Evolutionary conservation across 2,888 invertebrate species (phyloP).

Genomic region (Parnassius orleans): DNA sequence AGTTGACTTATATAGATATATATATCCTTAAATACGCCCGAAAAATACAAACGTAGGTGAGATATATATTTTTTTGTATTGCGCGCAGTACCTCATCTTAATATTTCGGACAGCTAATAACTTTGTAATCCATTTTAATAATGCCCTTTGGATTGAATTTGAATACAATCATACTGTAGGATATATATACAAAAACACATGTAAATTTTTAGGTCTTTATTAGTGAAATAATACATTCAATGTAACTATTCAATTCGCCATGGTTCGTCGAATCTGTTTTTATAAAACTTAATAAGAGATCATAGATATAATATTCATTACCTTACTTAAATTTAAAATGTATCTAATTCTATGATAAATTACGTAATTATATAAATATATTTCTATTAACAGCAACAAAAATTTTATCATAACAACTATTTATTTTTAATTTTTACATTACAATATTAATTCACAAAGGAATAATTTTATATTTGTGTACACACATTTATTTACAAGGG

Average conservation of each 20-base stretch:
- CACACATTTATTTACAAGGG: slow-evolving; percentile 34
- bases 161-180: no score
- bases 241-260: slow-evolving; percentile 32
- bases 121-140: no score
- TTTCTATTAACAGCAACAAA: background rate
- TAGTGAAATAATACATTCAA: slow-evolving; percentile 15
- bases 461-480: slow-evolving; percentile 6
- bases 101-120: no score
- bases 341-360: slow-evolving; percentile 1
- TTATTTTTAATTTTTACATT: background rate
- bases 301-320: background rate
- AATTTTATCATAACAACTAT: background rate
- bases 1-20: no score
- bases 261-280: slow-evolving; percentile 28
- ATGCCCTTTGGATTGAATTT: no score
- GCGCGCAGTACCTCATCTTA: no score
- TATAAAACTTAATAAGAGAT: slow-evolving; percentile 17
- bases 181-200: no score
- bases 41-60: no score
- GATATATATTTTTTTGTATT: no score
- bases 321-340: background rate
- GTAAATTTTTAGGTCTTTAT: slow-evolving; percentile 17
- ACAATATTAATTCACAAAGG: background rate
- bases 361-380: background rate
- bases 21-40: no score